Evolutionary conservation across 2,888 invertebrate species (phyloP).

Genomic region (Ennomos fuscantarius): DNA sequence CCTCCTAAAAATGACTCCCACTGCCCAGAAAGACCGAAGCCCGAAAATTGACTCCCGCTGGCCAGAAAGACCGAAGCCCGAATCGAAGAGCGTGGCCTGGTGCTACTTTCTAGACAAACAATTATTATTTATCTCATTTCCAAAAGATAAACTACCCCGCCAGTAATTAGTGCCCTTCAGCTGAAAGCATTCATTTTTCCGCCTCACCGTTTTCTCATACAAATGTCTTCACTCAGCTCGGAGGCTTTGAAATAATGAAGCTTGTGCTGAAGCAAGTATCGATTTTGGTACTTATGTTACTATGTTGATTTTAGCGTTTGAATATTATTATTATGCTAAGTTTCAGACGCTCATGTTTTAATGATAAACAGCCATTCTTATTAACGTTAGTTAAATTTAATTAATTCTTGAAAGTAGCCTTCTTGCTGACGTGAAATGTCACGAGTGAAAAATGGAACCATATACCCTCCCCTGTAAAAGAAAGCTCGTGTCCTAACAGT

Average conservation of each 20-base stretch:
- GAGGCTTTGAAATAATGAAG: constrained; percentile 12
- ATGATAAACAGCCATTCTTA: too few relatives aligned
- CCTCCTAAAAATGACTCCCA: too few relatives aligned
- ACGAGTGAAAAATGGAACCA: too few relatives aligned
- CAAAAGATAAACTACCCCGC: constrained; percentile 47
- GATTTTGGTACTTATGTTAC: constrained; percentile 4
- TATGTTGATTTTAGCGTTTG: background rate
- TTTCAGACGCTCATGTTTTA: too few relatives aligned
- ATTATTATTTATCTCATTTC: constrained; percentile 39
- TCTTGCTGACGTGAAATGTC: too few relatives aligned
- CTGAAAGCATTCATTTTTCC: constrained; percentile 48
- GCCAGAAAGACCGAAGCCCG: too few relatives aligned
- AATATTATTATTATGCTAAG: constrained; percentile 1
- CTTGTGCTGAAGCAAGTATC: constrained; percentile 4
- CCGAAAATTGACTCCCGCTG: too few relatives aligned
- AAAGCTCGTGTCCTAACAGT: too few relatives aligned
- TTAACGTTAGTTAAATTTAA: too few relatives aligned
- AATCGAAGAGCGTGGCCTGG: too few relatives aligned
- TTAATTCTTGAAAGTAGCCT: background rate
- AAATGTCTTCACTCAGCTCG: constrained; percentile 1
- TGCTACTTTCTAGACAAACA: constrained; percentile 27
- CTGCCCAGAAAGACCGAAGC: too few relatives aligned
- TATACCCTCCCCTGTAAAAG: too few relatives aligned
- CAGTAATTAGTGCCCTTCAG: constrained; percentile 51
- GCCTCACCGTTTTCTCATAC: constrained; percentile 32